These are phyloP conservation scores for Agriopis marginaria DNA, from an alignment of 2,888 invertebrate species.

Conservation along the genomic window DNA sequence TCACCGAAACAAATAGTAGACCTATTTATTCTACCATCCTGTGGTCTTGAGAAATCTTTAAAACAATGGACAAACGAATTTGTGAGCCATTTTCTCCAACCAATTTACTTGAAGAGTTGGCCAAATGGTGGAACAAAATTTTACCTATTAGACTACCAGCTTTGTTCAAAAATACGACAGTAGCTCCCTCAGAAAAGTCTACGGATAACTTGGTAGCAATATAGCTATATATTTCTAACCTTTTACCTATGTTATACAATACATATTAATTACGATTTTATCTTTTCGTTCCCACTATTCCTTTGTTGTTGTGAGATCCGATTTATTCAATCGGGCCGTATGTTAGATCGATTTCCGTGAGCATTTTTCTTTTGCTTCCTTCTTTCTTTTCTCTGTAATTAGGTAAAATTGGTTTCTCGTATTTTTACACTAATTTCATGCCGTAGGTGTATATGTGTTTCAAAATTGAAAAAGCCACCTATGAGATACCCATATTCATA, in stretches of 20 bases:
- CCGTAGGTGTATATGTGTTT: too few species aligned
- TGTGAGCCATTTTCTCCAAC: conserved; percentile 38
- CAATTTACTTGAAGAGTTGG: background rate
- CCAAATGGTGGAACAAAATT: background rate
- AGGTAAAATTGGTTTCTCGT: background rate
- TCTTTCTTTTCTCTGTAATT: conserved; percentile 8
- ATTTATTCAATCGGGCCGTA: conserved; percentile 49
- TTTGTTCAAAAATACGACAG: background rate
- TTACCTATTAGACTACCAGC: background rate
- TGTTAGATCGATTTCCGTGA: conserved; percentile 29
- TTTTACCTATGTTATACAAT: conserved; percentile 47
- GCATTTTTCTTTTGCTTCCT: conserved; percentile 25
- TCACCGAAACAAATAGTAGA: conserved; percentile 37
- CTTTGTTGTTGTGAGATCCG: conserved; percentile 52
- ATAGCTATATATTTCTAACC: conserved; percentile 38
- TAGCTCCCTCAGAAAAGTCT: background rate
- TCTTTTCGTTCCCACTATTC: conserved; percentile 51
- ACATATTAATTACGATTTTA: conserved; percentile 52
- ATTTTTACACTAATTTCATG: background rate
- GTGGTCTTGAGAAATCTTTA: conserved; percentile 39
- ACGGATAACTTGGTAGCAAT: background rate
- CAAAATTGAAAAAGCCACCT: too few species aligned
- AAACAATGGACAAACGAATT: conserved; percentile 45
- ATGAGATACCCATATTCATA: too few species aligned
- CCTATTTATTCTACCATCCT: conserved; percentile 30